phyloP scores from a whole-genome alignment of 2,797 vertebrate species.

The Falco berigora region DNA sequence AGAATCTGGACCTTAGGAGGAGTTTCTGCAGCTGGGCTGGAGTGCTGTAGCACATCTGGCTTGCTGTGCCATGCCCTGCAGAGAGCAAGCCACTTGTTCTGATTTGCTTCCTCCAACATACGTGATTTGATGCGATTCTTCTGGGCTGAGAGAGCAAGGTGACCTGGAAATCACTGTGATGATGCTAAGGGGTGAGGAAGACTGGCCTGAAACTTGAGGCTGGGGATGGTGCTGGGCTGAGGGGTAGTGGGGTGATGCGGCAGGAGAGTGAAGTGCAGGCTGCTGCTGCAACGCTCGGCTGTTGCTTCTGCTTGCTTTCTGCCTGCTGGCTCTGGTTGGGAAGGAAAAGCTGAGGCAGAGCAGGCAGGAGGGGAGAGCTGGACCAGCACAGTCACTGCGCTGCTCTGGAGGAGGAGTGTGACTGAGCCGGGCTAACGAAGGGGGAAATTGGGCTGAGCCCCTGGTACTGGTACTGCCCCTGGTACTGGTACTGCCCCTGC shows the following conservation, averaged over 20 bases:
- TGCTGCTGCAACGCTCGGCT: neutral
- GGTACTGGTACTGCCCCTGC: neutral
- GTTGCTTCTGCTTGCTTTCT: neutral
- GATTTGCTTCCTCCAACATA: fast-evolving
- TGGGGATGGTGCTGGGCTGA: neutral
- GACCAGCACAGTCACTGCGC: neutral
- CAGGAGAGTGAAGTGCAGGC: neutral
- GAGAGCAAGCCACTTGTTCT: neutral
- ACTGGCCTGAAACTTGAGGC: neutral
- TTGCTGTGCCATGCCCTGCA: neutral
- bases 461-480: neutral
- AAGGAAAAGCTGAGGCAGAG: neutral
- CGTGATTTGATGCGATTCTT: neutral
- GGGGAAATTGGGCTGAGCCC: neutral
- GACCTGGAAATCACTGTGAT: neutral
- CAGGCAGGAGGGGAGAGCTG: neutral
- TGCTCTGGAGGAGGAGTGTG: neutral
- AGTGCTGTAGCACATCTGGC: neutral
- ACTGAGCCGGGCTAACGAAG: neutral
- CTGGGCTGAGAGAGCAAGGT: neutral
- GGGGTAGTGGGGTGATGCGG: neutral
- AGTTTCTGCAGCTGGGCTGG: neutral
- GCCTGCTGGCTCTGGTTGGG: neutral
- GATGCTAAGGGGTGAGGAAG: neutral
- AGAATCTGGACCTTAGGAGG: neutral